Evolutionary conservation across 2,888 invertebrate genomes (phyloP), one percentile per base, ranked within the genome.

Genomic region (Amphiduros pacificus): DNA sequence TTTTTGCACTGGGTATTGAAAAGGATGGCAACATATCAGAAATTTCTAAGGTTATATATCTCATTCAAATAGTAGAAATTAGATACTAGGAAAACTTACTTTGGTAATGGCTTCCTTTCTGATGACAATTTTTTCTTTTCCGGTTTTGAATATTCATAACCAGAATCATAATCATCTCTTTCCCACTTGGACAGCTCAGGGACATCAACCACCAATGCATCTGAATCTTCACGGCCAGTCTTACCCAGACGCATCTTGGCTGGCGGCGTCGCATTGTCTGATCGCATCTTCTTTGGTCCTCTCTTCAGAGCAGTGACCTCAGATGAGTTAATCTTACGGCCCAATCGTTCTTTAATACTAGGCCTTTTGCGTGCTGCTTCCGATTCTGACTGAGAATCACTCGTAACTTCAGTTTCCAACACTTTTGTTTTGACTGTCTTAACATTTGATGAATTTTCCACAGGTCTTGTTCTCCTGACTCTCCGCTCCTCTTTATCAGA

Each of bases 101-200:
- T 91, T 1, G 93, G 93, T 0, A 89, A 85, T 44, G 86, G 20
- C 67, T 66, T 20, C 29, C 2, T 28, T 29, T 63, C 67, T 60
- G 86, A 87, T 6, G 85, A 84, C 71, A 17, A n/a, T 24, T 36
- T 32, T 52, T 36, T 20, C 11, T 3, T 14, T 4, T 20, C 32
- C 36, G 24, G 22, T 51, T 53, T 4, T 24, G 28, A 49, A n/a
- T 59, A 50, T 17, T 49, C 49, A 5, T 17, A 11, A 20, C 50
- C 50, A n/a, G 51, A 20, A 28, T 55, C 62, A 26, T 54, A 69
- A 57, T 90, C 90, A 48, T 89, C 89, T 31, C 91, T 88, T 82
- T 94, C 94, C 94, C 94, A 94, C 82, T 93, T 93, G 0, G 93
- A 93, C 55, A 90, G 84, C 75, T 90, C 92, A 0, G 93, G 92